Conservation (phyloP, 2,888 invertebrate species). For the Rotaria macrura region DNA sequence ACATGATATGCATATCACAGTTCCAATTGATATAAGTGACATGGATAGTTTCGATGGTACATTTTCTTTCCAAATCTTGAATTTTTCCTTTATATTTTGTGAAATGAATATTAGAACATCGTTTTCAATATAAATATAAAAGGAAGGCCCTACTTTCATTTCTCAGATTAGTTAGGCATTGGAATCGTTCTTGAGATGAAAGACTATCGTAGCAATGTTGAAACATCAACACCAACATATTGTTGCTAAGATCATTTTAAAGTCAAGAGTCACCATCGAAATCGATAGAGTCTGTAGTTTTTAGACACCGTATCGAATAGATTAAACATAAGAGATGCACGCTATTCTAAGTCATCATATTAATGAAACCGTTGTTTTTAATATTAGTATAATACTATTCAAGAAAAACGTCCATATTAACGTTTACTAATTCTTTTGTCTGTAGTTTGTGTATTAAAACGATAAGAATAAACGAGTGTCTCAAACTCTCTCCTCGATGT, state of each 20-base stretch:
- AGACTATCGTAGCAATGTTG: no score
- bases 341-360: constrained; percentile 93
- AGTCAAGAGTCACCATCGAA: no score
- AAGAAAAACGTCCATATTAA: constrained; percentile 98
- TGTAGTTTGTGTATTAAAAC: constrained; percentile 94
- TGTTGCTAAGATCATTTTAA: no score
- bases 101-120: constrained; percentile 97
- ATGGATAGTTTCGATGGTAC: constrained; percentile 99
- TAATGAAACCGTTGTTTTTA: constrained; percentile 98
- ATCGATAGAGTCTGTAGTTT: no score
- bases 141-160: no score
- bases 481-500: constrained; percentile 98
- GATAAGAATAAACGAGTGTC: constrained; percentile 96
- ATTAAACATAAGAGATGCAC: constrained; percentile 82
- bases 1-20: constrained; percentile 99
- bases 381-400: constrained; percentile 89
- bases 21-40: constrained; percentile 94
- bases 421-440: constrained; percentile 97
- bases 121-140: constrained; percentile 98
- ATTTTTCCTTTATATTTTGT: constrained; percentile 95
- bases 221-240: no score
- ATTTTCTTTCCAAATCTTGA: constrained; percentile 98
- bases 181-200: no score
- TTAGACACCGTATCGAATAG: constrained; percentile 99
- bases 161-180: no score